Evolutionary conservation across 2,888 invertebrate species (phyloP), one percentile per base, ranked within the genome.

Genomic region (Apantesis nais): DNA sequence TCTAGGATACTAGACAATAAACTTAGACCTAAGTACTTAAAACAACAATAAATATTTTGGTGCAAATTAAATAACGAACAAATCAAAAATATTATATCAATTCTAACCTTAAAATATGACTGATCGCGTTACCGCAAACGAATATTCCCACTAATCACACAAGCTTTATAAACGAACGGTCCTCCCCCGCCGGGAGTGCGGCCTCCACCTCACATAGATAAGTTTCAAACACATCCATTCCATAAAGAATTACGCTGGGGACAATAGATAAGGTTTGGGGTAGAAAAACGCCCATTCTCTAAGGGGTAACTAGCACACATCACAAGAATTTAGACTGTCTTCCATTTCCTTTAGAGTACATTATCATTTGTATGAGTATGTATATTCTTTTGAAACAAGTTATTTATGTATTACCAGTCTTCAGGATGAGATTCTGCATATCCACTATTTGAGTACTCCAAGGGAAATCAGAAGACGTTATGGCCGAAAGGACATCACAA

Each of bases 1-100:
- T 89, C 92, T 93, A 94, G 90, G 89, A 91, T 90, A 92, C 92
- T 93, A 94, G 90, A 93, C 92, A 86, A 93, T 85, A 85, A 94
- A 94, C 93, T 94, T 94, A 94, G 85, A 88, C 74, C 93, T 93
- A 94, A 88, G 82, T 87, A 83, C 89, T 91, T 93, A 92, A 87
- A 90, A 89, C 86, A 89, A 90, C 85, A 90, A 92, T 90, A 92
- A 93, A 91, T 90, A 90, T 90, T 89, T 92, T 91, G 92, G 93
- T 94, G 93, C 93, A 89, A 90, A 93, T 88, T 84, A 84, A 86
- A 87, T 86, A 86, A 81, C 80, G 88, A 86, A 74, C 68, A 86
- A 81, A 85, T 88, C 83, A 87, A 90, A 89, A 86, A 79, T 80
- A 58, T 87, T 88, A n/a, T n/a, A 89, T 89, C 87, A 90, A 86